phyloP scores from a whole-genome alignment of 92 coral and sea anemone genomes.

The Ricordea florida region DNA sequence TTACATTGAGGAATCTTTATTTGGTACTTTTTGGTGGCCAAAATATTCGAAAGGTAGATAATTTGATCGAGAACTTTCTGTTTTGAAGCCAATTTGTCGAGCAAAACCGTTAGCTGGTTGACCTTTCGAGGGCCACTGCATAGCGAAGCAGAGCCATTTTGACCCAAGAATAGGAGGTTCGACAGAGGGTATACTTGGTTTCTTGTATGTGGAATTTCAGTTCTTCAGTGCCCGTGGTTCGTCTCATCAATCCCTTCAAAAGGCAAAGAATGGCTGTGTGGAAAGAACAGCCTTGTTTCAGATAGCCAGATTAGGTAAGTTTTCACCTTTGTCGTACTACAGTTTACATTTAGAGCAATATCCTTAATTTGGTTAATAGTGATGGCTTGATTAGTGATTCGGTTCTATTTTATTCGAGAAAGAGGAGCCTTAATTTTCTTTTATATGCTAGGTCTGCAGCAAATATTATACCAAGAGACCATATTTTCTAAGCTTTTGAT shows the following conservation, averaged over 20 bases:
- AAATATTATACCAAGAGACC: too few relatives aligned
- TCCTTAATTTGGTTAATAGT: neutral
- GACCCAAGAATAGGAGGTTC: neutral
- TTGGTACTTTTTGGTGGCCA: neutral
- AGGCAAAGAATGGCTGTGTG: neutral
- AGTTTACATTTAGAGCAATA: neutral
- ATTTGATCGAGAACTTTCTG: neutral
- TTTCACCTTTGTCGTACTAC: neutral
- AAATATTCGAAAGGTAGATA: neutral
- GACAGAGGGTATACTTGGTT: neutral
- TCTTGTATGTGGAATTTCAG: neutral
- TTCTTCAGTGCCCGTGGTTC: neutral
- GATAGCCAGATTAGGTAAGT: neutral
- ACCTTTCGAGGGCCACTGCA: neutral
- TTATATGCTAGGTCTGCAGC: conserved; percentile 1
- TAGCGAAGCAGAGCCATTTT: neutral
- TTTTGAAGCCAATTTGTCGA: neutral
- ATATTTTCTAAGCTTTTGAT: too few relatives aligned
- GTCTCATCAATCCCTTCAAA: conserved; percentile 7
- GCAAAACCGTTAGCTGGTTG: neutral
- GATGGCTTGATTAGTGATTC: neutral
- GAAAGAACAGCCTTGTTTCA: neutral
- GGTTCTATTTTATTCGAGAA: neutral
- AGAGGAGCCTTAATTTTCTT: neutral
- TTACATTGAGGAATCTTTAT: neutral